Percentiles rank a stretch among this genome's conserved stretches.
Conservation (phyloP, 2,113 vertebrate genomes). For the Pomatorhinus ruficollis region DNA sequence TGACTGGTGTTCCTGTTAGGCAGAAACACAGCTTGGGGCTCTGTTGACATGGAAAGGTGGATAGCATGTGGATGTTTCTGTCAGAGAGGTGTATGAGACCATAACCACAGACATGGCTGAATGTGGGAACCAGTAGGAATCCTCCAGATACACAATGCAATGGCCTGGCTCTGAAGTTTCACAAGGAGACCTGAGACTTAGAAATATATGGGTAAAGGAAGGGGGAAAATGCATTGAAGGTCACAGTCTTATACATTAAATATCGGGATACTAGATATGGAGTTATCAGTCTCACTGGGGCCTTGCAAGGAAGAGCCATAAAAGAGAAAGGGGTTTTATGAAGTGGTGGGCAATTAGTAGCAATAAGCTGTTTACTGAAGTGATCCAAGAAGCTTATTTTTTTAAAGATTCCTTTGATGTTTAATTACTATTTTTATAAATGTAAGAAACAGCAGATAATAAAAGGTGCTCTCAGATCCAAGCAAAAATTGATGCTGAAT, state of each 20-base stretch:
- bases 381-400: background rate
- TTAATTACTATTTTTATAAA: background rate
- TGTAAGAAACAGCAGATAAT: background rate
- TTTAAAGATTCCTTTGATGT: background rate
- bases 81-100: background rate
- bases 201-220: background rate
- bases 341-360: background rate
- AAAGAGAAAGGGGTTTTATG: background rate
- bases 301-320: background rate
- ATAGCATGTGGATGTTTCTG: fast-evolving
- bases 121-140: background rate
- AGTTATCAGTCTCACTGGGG: background rate
- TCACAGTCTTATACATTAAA: background rate
- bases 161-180: background rate
- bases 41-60: background rate
- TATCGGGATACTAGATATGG: background rate
- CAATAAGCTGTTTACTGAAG: background rate
- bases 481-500: background rate
- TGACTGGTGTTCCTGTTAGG: background rate
- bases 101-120: background rate
- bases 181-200: background rate
- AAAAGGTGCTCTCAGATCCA: background rate
- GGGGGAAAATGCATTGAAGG: background rate
- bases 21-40: background rate
- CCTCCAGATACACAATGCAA: background rate